A percentile compares a stretch with the other conserved stretches of the same genome.
Evolutionary conservation across 2,113 vertebrate genomes (phyloP).

Genomic region (Mola mola): DNA sequence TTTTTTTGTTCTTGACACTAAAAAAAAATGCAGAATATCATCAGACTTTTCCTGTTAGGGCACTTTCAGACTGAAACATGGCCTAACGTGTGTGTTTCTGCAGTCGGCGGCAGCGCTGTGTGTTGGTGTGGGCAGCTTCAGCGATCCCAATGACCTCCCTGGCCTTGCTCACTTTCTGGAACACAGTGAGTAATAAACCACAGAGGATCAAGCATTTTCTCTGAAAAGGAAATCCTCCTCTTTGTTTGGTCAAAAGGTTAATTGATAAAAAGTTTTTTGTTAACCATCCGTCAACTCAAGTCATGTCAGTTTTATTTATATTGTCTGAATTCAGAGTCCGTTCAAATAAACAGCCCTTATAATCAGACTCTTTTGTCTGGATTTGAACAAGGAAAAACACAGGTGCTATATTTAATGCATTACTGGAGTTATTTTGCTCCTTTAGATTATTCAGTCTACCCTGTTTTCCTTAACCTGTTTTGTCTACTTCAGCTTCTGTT

Average conservation of each 20-base stretch:
- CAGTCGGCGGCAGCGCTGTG: conserved; percentile 97
- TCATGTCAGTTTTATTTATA: background rate
- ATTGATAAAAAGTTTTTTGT: background rate
- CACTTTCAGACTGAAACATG: background rate
- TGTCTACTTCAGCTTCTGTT: conserved; percentile 18
- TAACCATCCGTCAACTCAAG: conserved; percentile 2
- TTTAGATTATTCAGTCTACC: conserved; percentile 22
- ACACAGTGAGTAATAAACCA: conserved; percentile 88
- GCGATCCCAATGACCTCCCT: conserved; percentile 93
- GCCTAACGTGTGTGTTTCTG: conserved; percentile 44
- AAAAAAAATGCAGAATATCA: conserved; percentile 1
- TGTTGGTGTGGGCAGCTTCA: conserved; percentile 95
- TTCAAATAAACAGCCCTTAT: background rate
- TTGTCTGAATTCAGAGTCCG: background rate
- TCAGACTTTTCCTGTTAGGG: background rate
- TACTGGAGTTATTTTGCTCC: conserved; percentile 10
- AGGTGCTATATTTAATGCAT: conserved; percentile 1
- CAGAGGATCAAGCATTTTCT: background rate
- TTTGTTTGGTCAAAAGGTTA: background rate
- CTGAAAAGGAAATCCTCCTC: background rate
- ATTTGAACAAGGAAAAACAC: background rate
- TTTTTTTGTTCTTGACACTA: background rate
- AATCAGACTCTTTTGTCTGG: background rate
- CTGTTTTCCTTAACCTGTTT: conserved; percentile 23
- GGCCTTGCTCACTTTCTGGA: conserved; percentile 99